Evolutionary conservation across 2,113 vertebrate genomes (phyloP).

Genomic region (Engystomops pustulosus): DNA sequence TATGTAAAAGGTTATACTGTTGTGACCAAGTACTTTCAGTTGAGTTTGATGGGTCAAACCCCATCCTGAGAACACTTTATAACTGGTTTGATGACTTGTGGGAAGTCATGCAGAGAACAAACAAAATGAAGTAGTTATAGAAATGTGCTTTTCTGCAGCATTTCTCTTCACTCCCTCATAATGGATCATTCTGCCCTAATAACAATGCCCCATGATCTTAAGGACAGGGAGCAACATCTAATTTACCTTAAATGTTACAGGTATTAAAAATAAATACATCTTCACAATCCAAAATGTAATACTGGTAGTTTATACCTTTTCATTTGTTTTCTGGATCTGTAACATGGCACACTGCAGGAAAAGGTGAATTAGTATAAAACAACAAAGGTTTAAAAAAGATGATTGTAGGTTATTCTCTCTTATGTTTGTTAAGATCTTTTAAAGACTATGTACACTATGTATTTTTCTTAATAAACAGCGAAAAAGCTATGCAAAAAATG

Average conservation of each 20-base stretch:
- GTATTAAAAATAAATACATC: neutral
- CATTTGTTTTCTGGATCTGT: no score
- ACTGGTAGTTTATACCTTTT: no score
- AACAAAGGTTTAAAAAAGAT: no score
- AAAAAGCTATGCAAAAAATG: no score
- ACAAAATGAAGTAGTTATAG: slow-evolving; percentile 26
- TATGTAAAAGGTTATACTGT: slow-evolving; percentile 17
- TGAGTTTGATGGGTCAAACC: slow-evolving; percentile 43
- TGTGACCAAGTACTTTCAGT: slow-evolving; percentile 24
- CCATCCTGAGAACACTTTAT: slow-evolving; percentile 39
- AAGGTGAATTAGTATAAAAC: no score
- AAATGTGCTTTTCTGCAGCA: slow-evolving; percentile 29
- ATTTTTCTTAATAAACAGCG: no score
- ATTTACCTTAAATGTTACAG: slow-evolving; percentile 13
- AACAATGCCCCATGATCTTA: slow-evolving; percentile 14
- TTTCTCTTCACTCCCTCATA: slow-evolving; percentile 24
- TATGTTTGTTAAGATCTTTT: no score
- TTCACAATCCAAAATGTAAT: neutral
- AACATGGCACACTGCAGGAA: no score
- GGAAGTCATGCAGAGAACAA: slow-evolving; percentile 32
- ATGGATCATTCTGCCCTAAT: slow-evolving; percentile 19
- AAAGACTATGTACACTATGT: no score
- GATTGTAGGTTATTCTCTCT: no score
- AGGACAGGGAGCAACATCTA: slow-evolving; percentile 21
- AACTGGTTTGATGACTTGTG: slow-evolving; percentile 40